Percentiles rank a stretch among this genome's conserved stretches.
These are phyloP conservation scores for Pipistrellus kuhlii DNA, from an alignment of 2,797 vertebrate genomes.

Conservation along the genomic window DNA sequence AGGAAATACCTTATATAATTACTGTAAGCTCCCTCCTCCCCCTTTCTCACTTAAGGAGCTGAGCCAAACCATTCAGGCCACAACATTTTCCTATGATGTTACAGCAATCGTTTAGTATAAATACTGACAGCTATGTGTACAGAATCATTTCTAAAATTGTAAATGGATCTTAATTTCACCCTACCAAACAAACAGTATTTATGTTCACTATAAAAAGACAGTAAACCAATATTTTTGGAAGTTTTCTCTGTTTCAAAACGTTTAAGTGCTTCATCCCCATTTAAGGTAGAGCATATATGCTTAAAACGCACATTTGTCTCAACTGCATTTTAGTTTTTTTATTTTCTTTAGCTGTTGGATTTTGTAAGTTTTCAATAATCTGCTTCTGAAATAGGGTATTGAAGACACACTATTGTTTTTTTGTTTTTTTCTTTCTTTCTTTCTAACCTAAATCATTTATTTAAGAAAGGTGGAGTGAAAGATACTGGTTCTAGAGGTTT, in stretches of 20 bases:
- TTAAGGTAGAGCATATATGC: neutral
- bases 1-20: constrained; percentile 74
- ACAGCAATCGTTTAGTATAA: constrained; percentile 66
- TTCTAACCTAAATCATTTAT: constrained; percentile 14
- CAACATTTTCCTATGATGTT: constrained; percentile 45
- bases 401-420: constrained; percentile 51
- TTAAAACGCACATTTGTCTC: neutral
- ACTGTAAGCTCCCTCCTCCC: neutral
- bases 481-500: neutral
- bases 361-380: constrained; percentile 40
- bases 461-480: constrained; percentile 47
- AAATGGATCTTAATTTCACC: constrained; percentile 59
- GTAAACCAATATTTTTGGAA: constrained; percentile 39
- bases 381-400: constrained; percentile 48
- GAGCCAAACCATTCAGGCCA: constrained; percentile 11
- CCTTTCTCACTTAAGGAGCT: constrained; percentile 58
- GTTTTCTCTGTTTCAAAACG: constrained; percentile 23
- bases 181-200: constrained; percentile 48
- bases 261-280: neutral
- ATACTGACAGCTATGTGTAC: constrained; percentile 46
- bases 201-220: constrained; percentile 24
- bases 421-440: neutral
- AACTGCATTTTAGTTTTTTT: neutral
- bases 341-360: constrained; percentile 43
- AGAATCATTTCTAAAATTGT: constrained; percentile 70